Conservation (phyloP, 2,888 invertebrate species). For the Epinotia bilunana region DNA sequence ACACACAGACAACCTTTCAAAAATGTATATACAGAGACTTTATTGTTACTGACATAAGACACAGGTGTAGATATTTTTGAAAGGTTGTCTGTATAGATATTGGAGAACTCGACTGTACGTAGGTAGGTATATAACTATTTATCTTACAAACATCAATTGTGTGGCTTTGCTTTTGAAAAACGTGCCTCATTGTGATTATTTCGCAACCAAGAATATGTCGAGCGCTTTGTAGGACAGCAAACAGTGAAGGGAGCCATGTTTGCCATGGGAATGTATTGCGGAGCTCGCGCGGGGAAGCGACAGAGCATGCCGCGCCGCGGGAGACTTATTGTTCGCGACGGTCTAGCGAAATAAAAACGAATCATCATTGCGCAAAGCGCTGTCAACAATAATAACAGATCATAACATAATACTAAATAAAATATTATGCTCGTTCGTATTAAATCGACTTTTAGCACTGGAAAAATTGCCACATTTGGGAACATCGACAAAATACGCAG, state of each 20-base stretch:
- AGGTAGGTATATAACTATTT: too few relatives aligned
- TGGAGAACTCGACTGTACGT: too few relatives aligned
- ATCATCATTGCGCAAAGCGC: slow-evolving; percentile 9
- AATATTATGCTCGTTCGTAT: background rate
- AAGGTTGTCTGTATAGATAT: too few relatives aligned
- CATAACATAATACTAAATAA: background rate
- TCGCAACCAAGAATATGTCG: slow-evolving; percentile 51
- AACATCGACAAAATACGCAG: background rate
- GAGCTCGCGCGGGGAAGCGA: slow-evolving; percentile 63
- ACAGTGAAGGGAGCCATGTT: slow-evolving; percentile 67
- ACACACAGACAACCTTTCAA: too few relatives aligned
- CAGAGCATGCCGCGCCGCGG: slow-evolving; percentile 60
- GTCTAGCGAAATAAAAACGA: slow-evolving; percentile 52
- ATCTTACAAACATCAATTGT: background rate
- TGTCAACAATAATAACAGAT: slow-evolving; percentile 9
- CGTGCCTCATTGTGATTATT: slow-evolving; percentile 27
- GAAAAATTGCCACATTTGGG: background rate
- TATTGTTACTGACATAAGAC: too few relatives aligned
- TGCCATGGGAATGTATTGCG: slow-evolving; percentile 67
- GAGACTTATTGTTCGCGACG: slow-evolving; percentile 57
- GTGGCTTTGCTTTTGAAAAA: background rate
- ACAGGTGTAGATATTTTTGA: too few relatives aligned
- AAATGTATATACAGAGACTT: too few relatives aligned
- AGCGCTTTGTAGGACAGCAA: slow-evolving; percentile 62
- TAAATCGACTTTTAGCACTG: background rate